A percentile compares a stretch with the other conserved stretches of the same genome.
Evolutionary conservation across 1,140 invertebrate species (phyloP).

Genomic region (Drosophila malerkotliana): DNA sequence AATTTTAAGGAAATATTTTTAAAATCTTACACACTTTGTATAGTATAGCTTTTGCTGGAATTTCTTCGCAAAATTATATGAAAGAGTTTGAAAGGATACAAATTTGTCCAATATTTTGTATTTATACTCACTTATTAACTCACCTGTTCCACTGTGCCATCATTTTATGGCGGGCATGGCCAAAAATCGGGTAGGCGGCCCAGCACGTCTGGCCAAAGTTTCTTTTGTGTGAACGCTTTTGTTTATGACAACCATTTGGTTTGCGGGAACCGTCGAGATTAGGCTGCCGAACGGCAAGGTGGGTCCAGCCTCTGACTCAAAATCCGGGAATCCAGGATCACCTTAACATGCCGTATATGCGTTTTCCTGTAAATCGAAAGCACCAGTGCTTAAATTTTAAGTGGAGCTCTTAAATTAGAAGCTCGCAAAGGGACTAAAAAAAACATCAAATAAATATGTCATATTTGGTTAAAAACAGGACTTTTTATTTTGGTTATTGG

Average conservation of each 20-base stretch:
- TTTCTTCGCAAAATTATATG: too few relatives aligned
- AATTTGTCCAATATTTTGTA: neutral
- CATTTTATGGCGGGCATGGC: slow-evolving; percentile 29
- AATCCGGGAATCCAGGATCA: neutral
- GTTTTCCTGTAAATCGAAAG: neutral
- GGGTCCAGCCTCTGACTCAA: slow-evolving; percentile 13
- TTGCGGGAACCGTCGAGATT: slow-evolving; percentile 62
- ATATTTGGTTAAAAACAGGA: slow-evolving; percentile 56
- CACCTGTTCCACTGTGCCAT: slow-evolving; percentile 29
- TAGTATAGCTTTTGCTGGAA: too few relatives aligned
- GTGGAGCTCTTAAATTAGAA: slow-evolving; percentile 36
- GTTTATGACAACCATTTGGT: slow-evolving; percentile 73
- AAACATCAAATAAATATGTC: slow-evolving; percentile 35
- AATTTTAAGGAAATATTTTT: too few relatives aligned
- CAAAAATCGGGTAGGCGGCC: slow-evolving; percentile 51
- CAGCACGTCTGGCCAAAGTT: slow-evolving; percentile 50
- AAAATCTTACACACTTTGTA: too few relatives aligned
- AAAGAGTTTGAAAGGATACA: too few relatives aligned
- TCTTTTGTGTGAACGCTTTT: slow-evolving; percentile 44
- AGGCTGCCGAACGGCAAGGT: slow-evolving; percentile 56
- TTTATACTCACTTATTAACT: neutral
- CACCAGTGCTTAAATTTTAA: slow-evolving; percentile 50
- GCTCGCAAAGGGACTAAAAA: slow-evolving; percentile 45
- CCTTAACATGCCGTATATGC: neutral
- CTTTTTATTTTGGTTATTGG: neutral